Base-by-base conservation (phyloP, 2,797 vertebrate species). In the Thalassophryne amazonica region DNA sequence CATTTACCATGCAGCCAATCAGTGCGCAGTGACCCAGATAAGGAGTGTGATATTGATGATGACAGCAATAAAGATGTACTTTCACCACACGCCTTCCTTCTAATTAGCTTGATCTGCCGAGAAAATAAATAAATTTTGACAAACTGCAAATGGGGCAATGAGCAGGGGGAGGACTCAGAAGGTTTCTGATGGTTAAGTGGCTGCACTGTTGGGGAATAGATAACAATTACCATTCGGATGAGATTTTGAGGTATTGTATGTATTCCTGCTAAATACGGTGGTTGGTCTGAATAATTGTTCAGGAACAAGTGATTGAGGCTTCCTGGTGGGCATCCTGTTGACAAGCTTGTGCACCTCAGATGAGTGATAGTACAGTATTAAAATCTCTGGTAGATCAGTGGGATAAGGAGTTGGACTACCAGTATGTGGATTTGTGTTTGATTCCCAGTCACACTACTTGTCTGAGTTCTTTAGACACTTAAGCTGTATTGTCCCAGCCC, bases 41-140 rank as follows among this genome's bases (percentile, higher is more conserved):
- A 82, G 59, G 67, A 84, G 73, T 55, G 68, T 60, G 73, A 82
- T 85, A 86, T 81, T 66, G 75, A 83, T 76, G 71, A 84, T 80
- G 83, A 83, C 72, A 81, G 78, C 80, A 81, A 81, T 82, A 80
- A 86, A 88, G 84, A 80, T 12, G 58, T 78, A 77, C 73, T 84
- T 80, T 69, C 58, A 79, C 73, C 79, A 71, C 65, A 57, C 79
- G 79, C 70, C 52, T 69, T 68, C 53, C 62, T 66, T 75, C 73
- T 85, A 86, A 85, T 86, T 80, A 81, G 78, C 70, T 56, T 78
- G 72, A 81, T 82, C 71, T 76, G 74, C 7, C 1, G 40, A 55
- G 63, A 57, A 77, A 85, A 81, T 70, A 69, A 84, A 87, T 81
- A 24, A 76, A 77, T 84, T 80, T 81, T 84, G 73, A 86, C 80